phyloP scores from a whole-genome alignment of 1,140 invertebrate genomes.

The Subanguina moxae region DNA sequence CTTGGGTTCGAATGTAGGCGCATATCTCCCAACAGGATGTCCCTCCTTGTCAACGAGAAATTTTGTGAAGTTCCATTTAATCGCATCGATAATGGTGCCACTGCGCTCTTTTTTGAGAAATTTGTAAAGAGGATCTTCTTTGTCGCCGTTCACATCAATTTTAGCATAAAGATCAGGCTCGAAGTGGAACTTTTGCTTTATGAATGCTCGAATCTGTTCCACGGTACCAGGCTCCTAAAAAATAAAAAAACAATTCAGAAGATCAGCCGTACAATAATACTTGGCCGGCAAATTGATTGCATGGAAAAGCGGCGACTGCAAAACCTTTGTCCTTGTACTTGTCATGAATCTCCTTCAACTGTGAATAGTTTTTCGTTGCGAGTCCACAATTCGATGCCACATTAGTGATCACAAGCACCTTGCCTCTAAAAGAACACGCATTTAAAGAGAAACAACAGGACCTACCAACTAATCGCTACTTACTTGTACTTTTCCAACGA shows the following conservation, averaged over 20 bases:
- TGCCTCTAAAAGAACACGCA: slow-evolving; percentile 27
- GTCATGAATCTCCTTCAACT: slow-evolving; percentile 39
- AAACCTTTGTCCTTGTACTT: slow-evolving; percentile 42
- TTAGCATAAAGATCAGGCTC: slow-evolving; percentile 45
- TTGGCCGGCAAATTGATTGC: slow-evolving; percentile 42
- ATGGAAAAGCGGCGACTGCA: slow-evolving; percentile 45
- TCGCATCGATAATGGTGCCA: slow-evolving; percentile 35
- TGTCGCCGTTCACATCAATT: slow-evolving; percentile 46
- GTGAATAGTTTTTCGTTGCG: slow-evolving; percentile 37
- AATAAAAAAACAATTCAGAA: no score
- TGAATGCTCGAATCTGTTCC: slow-evolving; percentile 42
- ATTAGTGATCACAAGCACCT: slow-evolving; percentile 43
- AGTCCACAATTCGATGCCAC: slow-evolving; percentile 45
- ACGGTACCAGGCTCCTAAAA: slow-evolving; percentile 37
- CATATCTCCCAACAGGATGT: slow-evolving; percentile 22
- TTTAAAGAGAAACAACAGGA: slow-evolving; percentile 23
- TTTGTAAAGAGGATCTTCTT: slow-evolving; percentile 35
- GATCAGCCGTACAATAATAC: neutral
- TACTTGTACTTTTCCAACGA: slow-evolving; percentile 63
- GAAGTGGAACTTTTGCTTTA: slow-evolving; percentile 41
- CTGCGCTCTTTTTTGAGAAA: slow-evolving; percentile 46
- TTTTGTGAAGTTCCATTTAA: slow-evolving; percentile 51
- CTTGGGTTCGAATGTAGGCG: neutral
- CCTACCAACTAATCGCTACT: slow-evolving; percentile 20
- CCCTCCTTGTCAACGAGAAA: slow-evolving; percentile 38